Conservation (phyloP, 2,797 vertebrate species). For the Sphaeramia orbicularis region DNA sequence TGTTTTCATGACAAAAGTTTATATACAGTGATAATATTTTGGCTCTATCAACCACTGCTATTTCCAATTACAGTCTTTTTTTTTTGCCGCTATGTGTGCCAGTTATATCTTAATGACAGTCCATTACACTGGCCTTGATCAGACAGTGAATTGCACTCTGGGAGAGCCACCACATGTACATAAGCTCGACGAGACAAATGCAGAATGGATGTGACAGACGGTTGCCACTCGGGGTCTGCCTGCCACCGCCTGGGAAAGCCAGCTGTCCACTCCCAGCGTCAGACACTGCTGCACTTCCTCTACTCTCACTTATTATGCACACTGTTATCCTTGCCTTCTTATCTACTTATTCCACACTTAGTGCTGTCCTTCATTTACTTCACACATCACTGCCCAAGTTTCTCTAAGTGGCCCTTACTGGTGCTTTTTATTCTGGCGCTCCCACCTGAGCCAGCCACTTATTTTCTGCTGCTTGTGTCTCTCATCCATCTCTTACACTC, state of each 20-base stretch:
- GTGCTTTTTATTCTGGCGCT: constrained; percentile 1
- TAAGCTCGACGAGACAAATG: constrained; percentile 26
- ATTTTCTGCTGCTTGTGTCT: constrained; percentile 12
- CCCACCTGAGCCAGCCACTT: constrained; percentile 39
- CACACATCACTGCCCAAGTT: constrained; percentile 30
- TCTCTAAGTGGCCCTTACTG: constrained; percentile 25
- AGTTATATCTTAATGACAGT: neutral
- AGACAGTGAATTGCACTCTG: constrained; percentile 6
- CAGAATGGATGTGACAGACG: constrained; percentile 37
- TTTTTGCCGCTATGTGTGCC: no score
- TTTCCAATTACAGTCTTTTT: neutral
- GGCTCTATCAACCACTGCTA: neutral
- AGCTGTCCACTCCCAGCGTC: constrained; percentile 58
- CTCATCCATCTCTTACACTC: constrained; percentile 27
- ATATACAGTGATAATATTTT: no score
- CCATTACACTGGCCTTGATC: neutral
- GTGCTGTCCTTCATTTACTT: neutral
- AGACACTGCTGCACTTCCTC: constrained; percentile 34
- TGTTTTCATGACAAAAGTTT: no score
- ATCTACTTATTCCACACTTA: constrained; percentile 1
- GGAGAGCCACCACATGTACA: constrained; percentile 27
- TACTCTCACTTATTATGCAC: neutral
- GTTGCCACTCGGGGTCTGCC: constrained; percentile 25
- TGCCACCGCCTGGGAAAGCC: constrained; percentile 57
- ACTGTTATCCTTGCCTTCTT: constrained; percentile 1